Evolutionary conservation across 1,140 invertebrate species (phyloP), one percentile per base, ranked within the genome.

Genomic region (Sogatella furcifera): DNA sequence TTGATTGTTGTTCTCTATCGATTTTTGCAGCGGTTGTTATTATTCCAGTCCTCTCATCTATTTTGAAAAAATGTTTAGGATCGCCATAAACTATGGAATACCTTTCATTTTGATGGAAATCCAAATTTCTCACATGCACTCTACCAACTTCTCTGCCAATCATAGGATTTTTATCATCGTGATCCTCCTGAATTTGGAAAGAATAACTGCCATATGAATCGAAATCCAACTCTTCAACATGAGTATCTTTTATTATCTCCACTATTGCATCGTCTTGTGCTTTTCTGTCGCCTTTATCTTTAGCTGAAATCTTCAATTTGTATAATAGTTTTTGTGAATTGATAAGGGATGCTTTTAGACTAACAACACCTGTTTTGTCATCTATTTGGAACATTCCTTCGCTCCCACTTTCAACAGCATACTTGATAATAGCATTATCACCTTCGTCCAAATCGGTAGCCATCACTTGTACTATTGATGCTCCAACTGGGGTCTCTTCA

Each of bases 1-100:
- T 77, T 15, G 84, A 76, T 64, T 81, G 79, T 61, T 81, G 75
- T 76, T 98, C 96, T 38, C 93, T 79, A 71, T 98, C 95, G 55
- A 98, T 80, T 62, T 80, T 80, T 21, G 82, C 82, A 5, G 83
- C 82, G 0, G 93, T 90, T 28, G 80, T 85, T 41, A 99, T 89
- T 14, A 82, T 74, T 0, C 92, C 92, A 17, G 81, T 83, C 57
- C 77, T 80, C 69, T 87, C 81, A 69, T 95, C 84, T 59, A 95
- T 90, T 65, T 79, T 78, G 70, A 95, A 96, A 67, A 85, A 82
- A 21, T 83, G 81, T 62, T 82, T 78, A 5, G 82, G 79, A 73
- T 95, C 90, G 6, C 95, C 95, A 66, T 81, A 84, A 44, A 91
- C 77, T 57, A 97, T 95, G 1, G 83, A 80, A 74, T 93, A 97